Base-by-base conservation (phyloP, 2,797 vertebrate species). In the Loriculus beryllinus region DNA sequence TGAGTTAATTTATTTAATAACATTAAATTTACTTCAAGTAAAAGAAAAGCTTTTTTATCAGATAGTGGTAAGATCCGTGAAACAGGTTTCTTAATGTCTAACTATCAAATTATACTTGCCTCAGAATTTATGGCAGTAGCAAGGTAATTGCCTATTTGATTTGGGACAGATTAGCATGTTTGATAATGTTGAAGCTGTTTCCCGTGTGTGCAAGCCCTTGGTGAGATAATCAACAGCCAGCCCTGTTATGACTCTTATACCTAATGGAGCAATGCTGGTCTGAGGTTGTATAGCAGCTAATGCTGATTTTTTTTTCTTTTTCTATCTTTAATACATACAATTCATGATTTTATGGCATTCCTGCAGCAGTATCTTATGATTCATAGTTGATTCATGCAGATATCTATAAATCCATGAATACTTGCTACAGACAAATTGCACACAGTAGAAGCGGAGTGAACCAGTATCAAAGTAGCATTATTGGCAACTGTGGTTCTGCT, bases 1-100 rank as follows among this genome's bases (percentile, higher is more conserved):
- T 0, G 12, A 95, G 87, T 96, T 95, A 92, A 42, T 95, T 91
- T 90, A 87, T 95, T 96, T 95, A 96, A 95, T 92, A 94, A 92
- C 72, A 64, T 94, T 92, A 86, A 76, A 54, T 54, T 54, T 54
- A n/a, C 6, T n/a, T 14, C n/a, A 54, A 91, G 63, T 87, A 80
- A 89, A 92, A 94, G n/a, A 67, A 92, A 68, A 80, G 31, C 90
- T 90, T 57, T 82, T 92, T 92, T 76, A 96, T 95, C 95, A 95
- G 91, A 87, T 94, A 90, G 63, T 65, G 37, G 68, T 92, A 91
- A 94, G 80, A 95, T 80, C 79, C 87, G 83, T 87, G 80, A 93
- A 95, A 78, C 48, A 88, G 69, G 56, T 81, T 93, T 95, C 90
- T 95, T 93, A 95, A 92, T 76, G 85, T 92, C 85, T 94, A 71